phyloP scores from a whole-genome alignment of 2,113 vertebrate genomes.

The Tauraco erythrolophus region DNA sequence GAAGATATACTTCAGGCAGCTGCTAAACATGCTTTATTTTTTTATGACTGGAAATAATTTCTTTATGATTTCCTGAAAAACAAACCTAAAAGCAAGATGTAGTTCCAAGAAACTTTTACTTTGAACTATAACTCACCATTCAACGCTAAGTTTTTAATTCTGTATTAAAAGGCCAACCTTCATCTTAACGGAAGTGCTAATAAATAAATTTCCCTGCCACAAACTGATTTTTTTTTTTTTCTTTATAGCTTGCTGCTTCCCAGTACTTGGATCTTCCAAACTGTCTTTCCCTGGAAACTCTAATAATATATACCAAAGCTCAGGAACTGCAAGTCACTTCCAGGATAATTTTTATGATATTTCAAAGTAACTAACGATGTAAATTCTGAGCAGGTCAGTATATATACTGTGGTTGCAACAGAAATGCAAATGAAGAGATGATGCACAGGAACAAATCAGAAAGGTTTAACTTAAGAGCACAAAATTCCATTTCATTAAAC shows the following conservation, averaged over 20 bases:
- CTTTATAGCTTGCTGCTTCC: not conserved
- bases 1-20: not conserved
- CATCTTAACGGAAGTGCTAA: not conserved
- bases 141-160: not conserved
- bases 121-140: not conserved
- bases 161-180: not conserved
- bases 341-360: not conserved
- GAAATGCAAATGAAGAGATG: not conserved
- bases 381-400: not conserved
- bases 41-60: not conserved
- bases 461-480: not conserved
- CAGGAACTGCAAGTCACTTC: not conserved
- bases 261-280: not conserved
- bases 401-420: not conserved
- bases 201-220: not conserved
- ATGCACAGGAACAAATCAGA: not conserved
- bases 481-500: not conserved
- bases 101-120: not conserved
- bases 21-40: not conserved
- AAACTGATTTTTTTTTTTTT: not conserved
- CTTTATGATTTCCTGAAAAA: not conserved
- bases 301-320: not conserved
- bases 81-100: not conserved
- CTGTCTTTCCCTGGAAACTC: not conserved
- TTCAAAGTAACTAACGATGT: not conserved